A percentile compares a stretch with the other conserved stretches of the same genome.
Evolutionary conservation across 2,797 vertebrate genomes (phyloP).

Genomic region (Danio kyathit): DNA sequence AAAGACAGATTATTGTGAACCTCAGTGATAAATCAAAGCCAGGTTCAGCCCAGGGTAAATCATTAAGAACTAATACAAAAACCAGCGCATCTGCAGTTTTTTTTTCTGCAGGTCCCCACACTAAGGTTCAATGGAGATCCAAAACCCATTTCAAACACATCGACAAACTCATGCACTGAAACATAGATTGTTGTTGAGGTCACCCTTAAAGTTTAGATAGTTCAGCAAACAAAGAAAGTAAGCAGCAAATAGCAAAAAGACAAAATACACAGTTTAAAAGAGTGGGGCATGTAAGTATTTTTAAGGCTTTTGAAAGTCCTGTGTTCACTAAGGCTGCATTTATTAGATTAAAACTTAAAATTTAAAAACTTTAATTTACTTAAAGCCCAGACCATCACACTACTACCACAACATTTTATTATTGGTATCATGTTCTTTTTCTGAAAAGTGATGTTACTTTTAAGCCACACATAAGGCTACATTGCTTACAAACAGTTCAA

Average conservation of each 20-base stretch:
- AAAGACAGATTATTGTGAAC: constrained; percentile 30
- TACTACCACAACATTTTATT: too few relatives aligned
- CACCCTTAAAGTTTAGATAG: not conserved
- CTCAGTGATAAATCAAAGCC: constrained; percentile 33
- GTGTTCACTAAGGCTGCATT: not conserved
- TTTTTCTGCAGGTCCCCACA: not conserved
- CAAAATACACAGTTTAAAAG: not conserved
- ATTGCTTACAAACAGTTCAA: too few relatives aligned
- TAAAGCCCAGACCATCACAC: too few relatives aligned
- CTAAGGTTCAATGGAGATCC: not conserved
- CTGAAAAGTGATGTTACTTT: too few relatives aligned
- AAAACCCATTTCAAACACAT: not conserved
- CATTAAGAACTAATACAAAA: not conserved
- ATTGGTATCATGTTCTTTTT: too few relatives aligned
- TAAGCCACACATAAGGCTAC: too few relatives aligned
- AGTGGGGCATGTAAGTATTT: not conserved
- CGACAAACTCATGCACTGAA: not conserved
- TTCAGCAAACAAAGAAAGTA: not conserved
- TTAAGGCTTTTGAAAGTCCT: not conserved
- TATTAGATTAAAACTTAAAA: not conserved
- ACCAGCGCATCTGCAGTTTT: constrained; percentile 9
- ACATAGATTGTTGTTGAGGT: not conserved
- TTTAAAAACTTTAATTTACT: too few relatives aligned
- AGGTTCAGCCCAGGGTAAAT: constrained; percentile 35
- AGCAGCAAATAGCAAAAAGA: not conserved